Evolutionary conservation across 2,888 invertebrate genomes (phyloP), one percentile per base, ranked within the genome.

Genomic region (Clunio marinus): DNA sequence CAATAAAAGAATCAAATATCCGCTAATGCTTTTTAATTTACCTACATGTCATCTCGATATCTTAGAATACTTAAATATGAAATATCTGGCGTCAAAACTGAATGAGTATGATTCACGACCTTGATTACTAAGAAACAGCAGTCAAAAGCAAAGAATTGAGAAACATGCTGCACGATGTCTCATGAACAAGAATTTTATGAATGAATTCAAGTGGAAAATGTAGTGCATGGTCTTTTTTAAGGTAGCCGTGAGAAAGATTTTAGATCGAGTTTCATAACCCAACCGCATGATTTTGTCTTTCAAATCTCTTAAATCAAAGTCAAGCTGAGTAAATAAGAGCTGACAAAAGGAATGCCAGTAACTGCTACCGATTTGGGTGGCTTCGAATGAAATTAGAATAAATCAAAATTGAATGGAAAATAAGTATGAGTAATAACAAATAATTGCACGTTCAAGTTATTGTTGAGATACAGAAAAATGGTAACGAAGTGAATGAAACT

Each of bases 151-250:
- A 10, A 41, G 24, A 3, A 57, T 13, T 10, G 15, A n/a, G 4
- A 24, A n/a, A 25, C 24, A 22, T 20, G n/a, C 5, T 27, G 22
- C 25, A 25, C 17, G 55, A 22, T 57, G n/a, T 57, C 24, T 24
- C 55, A 57, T 24, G 55, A 57, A 25, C 24, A 10, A n/a, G 22
- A 8, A 57, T 25, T 57, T 25, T 57, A 25, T 57, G n/a, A 57
- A 57, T 25, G 55, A 57, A 25, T 25, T 57, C 25, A 24, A 57
- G 55, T 57, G 55, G 24, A 57, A 57, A 57, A 41, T 41, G 41
- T 41, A 10, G 15, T n/a, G 41, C 41, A 41, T 57, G 1, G 25
- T 20, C 25, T 57, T 57, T n/a, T 10, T 41, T 41, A 5, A 15
- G 2, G 2, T 41, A 13, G 10, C 24, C 55, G 27, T 57, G 55